These are phyloP conservation scores for Chinchilla lanigera DNA, from an alignment of 2,113 vertebrate species.

Conservation along the genomic window DNA sequence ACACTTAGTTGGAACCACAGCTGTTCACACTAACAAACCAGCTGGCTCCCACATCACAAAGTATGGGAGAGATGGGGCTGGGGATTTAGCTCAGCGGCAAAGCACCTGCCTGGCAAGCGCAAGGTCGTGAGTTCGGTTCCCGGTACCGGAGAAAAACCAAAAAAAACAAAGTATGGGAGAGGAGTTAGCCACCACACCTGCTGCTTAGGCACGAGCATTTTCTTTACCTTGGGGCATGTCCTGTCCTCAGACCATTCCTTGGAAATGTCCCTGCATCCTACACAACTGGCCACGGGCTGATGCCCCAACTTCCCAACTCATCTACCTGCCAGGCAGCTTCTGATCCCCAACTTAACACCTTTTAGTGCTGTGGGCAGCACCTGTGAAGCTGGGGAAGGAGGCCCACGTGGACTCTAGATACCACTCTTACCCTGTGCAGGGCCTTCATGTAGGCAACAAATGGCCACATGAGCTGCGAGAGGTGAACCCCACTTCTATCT, in stretches of 20 bases:
- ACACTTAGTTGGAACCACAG: background rate
- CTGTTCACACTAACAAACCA: background rate
- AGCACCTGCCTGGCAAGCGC: too few species aligned
- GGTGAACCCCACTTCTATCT: background rate
- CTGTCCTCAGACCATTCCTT: background rate
- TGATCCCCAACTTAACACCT: background rate
- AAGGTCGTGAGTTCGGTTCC: too few species aligned
- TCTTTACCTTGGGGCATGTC: background rate
- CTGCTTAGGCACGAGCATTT: too few species aligned
- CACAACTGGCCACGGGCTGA: fast-evolving
- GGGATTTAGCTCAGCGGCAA: too few species aligned
- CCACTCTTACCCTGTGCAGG: background rate
- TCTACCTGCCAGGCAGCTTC: background rate
- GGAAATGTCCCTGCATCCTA: background rate
- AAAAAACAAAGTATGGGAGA: too few species aligned
- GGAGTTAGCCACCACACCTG: background rate
- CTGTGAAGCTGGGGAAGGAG: background rate
- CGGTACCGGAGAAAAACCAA: too few species aligned
- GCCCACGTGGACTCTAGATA: background rate
- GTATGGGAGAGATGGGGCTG: too few species aligned
- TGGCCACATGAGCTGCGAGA: background rate
- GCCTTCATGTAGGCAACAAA: background rate
- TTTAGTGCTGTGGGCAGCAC: background rate
- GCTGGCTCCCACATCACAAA: background rate
- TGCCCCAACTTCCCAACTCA: too few species aligned